phyloP scores from a whole-genome alignment of 2,888 invertebrate species.

The Ellobium chinense region DNA sequence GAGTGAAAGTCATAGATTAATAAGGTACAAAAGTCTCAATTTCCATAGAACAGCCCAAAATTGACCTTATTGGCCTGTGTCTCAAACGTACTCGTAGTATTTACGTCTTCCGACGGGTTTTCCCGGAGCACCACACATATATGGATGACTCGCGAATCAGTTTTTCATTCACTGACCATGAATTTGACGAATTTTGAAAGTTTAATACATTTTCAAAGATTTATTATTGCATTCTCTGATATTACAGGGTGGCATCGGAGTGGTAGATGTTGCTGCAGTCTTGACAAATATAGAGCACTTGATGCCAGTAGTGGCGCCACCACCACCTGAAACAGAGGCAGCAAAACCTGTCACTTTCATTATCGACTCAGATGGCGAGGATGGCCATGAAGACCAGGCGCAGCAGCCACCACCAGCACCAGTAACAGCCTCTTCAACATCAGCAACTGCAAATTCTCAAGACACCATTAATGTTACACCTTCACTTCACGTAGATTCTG shows the following conservation, averaged over 20 bases:
- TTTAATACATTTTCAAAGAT: too few relatives aligned
- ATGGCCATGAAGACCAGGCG: not conserved
- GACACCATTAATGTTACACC: not conserved
- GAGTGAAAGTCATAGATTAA: too few relatives aligned
- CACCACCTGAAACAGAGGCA: constrained; percentile 9
- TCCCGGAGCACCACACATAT: too few relatives aligned
- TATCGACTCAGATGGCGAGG: constrained; percentile 25
- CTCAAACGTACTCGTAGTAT: too few relatives aligned
- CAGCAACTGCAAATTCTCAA: not conserved
- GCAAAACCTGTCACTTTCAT: constrained; percentile 31
- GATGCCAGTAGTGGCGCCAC: constrained; percentile 58
- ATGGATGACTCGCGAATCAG: too few relatives aligned
- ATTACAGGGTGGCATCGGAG: constrained; percentile 60
- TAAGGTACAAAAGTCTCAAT: too few relatives aligned
- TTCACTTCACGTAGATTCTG: not conserved
- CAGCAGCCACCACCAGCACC: not conserved
- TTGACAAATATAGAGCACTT: constrained; percentile 61
- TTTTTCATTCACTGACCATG: too few relatives aligned
- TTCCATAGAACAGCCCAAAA: too few relatives aligned
- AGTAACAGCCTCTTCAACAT: not conserved
- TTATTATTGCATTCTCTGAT: too few relatives aligned
- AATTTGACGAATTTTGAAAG: too few relatives aligned
- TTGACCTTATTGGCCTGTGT: too few relatives aligned
- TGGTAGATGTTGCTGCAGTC: constrained; percentile 59
- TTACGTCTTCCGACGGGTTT: too few relatives aligned